Conservation (phyloP, 2,888 invertebrate species). For the Plagiodera versicolora region DNA sequence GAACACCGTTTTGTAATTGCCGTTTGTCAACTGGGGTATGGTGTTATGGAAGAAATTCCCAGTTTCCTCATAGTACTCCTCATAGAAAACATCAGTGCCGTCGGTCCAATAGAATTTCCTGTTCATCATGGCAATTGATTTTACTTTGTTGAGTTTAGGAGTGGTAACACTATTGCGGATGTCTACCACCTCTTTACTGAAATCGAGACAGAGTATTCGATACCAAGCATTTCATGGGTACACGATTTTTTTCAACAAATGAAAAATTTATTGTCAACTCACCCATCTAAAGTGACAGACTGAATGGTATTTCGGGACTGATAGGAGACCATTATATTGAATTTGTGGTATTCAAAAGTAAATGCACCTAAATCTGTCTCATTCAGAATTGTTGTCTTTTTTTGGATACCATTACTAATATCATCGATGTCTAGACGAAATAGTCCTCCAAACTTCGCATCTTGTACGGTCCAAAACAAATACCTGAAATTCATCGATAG, state of each 20-base stretch:
- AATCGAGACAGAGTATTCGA: neutral
- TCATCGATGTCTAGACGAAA: slow-evolving; percentile 77
- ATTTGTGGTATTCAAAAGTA: slow-evolving; percentile 80
- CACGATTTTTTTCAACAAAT: too few species aligned
- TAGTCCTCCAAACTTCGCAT: slow-evolving; percentile 64
- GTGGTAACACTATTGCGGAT: slow-evolving; percentile 75
- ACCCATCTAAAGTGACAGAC: slow-evolving; percentile 83
- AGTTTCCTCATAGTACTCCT: slow-evolving; percentile 68
- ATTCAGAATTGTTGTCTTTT: slow-evolving; percentile 66
- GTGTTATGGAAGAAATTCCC: slow-evolving; percentile 78
- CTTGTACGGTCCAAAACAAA: slow-evolving; percentile 74
- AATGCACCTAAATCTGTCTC: slow-evolving; percentile 77
- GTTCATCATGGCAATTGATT: slow-evolving; percentile 74
- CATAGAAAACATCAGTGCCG: slow-evolving; percentile 73
- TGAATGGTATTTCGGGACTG: slow-evolving; percentile 75
- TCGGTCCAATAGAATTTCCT: slow-evolving; percentile 87
- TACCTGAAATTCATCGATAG: slow-evolving; percentile 58
- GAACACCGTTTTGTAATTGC: slow-evolving; percentile 50
- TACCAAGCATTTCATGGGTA: too few species aligned
- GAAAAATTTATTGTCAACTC: slow-evolving; percentile 36
- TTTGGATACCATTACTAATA: slow-evolving; percentile 72
- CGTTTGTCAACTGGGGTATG: slow-evolving; percentile 59
- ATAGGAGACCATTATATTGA: slow-evolving; percentile 76
- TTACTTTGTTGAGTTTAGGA: slow-evolving; percentile 72
- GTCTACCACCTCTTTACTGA: slow-evolving; percentile 69